phyloP scores from a whole-genome alignment of 2,113 vertebrate genomes.

The Proterorhinus semilunaris region DNA sequence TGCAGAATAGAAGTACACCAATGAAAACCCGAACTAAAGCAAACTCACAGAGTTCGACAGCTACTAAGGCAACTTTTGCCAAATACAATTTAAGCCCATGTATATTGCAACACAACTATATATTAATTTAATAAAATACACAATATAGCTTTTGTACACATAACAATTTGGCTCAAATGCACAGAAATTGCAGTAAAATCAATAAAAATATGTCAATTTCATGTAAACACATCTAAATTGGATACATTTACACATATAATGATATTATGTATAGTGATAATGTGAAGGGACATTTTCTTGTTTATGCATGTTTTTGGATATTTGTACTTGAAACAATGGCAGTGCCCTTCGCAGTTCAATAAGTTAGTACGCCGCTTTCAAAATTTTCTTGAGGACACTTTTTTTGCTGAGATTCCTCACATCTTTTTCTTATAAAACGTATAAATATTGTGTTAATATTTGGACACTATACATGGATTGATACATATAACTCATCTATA shows the following conservation, averaged over 20 bases:
- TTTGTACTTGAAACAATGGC: constrained; percentile 82
- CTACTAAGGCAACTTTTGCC: constrained; percentile 99
- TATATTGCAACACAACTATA: constrained; percentile 99
- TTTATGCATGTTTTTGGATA: constrained; percentile 78
- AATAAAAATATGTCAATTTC: constrained; percentile 97
- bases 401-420: constrained; percentile 60
- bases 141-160: constrained; percentile 99
- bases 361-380: constrained; percentile 60
- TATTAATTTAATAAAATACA: constrained; percentile 99
- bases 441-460: constrained; percentile 83
- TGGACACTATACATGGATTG: constrained; percentile 79
- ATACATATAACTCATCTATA: constrained; percentile 78
- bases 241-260: constrained; percentile 99
- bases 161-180: constrained; percentile 99
- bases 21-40: constrained; percentile 80
- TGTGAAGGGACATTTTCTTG: constrained; percentile 90
- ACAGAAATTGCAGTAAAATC: constrained; percentile 99
- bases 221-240: constrained; percentile 99
- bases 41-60: constrained; percentile 99
- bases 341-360: constrained; percentile 85
- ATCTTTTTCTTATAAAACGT: constrained; percentile 71
- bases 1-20: constrained; percentile 80
- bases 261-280: constrained; percentile 89
- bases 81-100: constrained; percentile 99
- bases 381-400: constrained; percentile 64